Conservation (phyloP, 2,797 vertebrate species). For the Enteromius argenteus region DNA sequence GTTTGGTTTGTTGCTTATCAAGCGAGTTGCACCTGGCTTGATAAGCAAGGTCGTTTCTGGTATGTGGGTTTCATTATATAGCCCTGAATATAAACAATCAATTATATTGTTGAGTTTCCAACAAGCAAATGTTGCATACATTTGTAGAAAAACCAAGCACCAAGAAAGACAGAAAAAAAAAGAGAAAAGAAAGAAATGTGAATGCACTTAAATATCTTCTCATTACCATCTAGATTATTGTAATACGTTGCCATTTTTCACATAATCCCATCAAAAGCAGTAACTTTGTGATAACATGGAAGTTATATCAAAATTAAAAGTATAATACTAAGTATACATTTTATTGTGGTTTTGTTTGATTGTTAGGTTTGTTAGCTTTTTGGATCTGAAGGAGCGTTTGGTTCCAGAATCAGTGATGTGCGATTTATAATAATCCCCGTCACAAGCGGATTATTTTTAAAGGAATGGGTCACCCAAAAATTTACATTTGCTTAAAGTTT, state of each 20-base stretch:
- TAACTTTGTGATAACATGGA: background rate
- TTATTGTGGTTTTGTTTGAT: background rate
- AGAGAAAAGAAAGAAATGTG: background rate
- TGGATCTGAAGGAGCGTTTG: background rate
- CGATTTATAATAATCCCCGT: background rate
- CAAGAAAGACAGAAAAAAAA: background rate
- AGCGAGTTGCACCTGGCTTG: background rate
- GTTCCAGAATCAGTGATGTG: background rate
- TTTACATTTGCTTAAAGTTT: background rate
- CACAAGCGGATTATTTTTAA: background rate
- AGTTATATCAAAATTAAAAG: background rate
- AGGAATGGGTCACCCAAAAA: background rate
- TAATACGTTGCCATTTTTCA: background rate
- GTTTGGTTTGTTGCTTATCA: background rate
- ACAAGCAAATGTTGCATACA: background rate
- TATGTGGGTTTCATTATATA: background rate
- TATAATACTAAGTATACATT: background rate
- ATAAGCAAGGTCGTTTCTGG: background rate
- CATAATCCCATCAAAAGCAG: background rate
- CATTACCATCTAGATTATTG: slow-evolving; percentile 4
- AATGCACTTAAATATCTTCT: background rate
- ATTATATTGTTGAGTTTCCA: background rate
- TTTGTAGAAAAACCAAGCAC: background rate
- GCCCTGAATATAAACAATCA: background rate
- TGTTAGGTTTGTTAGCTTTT: background rate